Base-by-base conservation (phyloP, 2,113 vertebrate genomes). In the Donacobius atricapilla region DNA sequence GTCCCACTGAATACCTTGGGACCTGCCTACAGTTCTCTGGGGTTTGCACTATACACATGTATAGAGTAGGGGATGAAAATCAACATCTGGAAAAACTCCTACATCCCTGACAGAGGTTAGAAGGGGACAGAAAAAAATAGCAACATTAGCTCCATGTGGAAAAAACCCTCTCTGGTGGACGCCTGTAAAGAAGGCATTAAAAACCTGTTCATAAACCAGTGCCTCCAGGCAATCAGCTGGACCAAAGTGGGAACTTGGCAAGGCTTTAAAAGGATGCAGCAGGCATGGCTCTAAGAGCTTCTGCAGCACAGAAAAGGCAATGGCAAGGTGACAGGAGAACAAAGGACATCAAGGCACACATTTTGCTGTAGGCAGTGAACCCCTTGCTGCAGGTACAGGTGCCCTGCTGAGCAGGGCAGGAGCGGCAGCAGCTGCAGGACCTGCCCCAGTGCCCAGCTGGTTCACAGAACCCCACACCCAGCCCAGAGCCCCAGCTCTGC, bases 281-380 rank as follows among this genome's bases (percentile, higher is more conserved):
- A 75, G 57, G 48, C 87, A 61, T 0, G 0, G 51, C 64, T 39
- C 54, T 47, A 7, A 33, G 42, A 50, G 72, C 20, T 84, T 12
- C 57, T 48, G 37, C 54, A 84, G 64, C 77, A 53, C 35, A 78
- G 60, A 63, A 44, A 53, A 42, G 82, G 22, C 39, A 31, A 18
- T 0, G 37, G 39, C 76, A n/a, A 56, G 47, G 60, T 16, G 44
- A 75, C 22, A 60, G 66, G 23, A 80, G 44, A 61, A 21, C 19
- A 20, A 35, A 42, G 39, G 1, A 11, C 44, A 45, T 5, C n/a
- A 5, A 53, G 45, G 54, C 19, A 50, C 7, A 13, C 18, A 6
- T 6, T 3, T 3, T 30, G 25, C 87, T 37, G 60, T 0, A 6
- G 24, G 53, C 65, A 76, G 83, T 0, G 0, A 40, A 1, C 7